Evolutionary conservation across 2,797 vertebrate genomes (phyloP).

Genomic region (Chelonia mydas): DNA sequence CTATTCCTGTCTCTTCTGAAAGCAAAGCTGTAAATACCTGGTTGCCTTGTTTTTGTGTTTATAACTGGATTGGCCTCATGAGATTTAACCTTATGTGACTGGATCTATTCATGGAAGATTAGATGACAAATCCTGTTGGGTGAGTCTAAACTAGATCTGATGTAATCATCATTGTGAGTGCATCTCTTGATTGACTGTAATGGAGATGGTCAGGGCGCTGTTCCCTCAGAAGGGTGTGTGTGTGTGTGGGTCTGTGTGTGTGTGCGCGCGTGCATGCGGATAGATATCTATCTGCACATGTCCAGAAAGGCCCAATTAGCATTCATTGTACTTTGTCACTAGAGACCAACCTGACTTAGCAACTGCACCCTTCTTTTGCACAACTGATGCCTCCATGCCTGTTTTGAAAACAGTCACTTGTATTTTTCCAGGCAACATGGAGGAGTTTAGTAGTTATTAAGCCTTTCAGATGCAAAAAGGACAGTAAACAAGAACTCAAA

Average conservation of each 20-base stretch:
- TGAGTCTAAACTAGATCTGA: slow-evolving; percentile 52
- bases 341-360: slow-evolving; percentile 59
- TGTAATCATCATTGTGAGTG: slow-evolving; percentile 32
- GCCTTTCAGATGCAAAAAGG: not conserved
- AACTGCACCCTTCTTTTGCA: slow-evolving; percentile 41
- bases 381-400: not conserved
- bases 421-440: slow-evolving; percentile 38
- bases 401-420: slow-evolving; percentile 60
- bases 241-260: slow-evolving; percentile 64
- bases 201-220: slow-evolving; percentile 45
- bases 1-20: not conserved
- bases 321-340: slow-evolving; percentile 64
- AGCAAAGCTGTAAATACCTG: not conserved
- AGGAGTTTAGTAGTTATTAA: slow-evolving; percentile 35
- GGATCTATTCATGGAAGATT: slow-evolving; percentile 34
- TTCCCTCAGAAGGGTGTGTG: slow-evolving; percentile 56
- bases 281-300: slow-evolving; percentile 34
- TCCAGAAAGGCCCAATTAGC: slow-evolving; percentile 47
- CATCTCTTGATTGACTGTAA: slow-evolving; percentile 37
- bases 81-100: slow-evolving; percentile 38
- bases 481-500: not conserved
- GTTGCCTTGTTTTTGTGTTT: not conserved
- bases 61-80: not conserved
- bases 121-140: slow-evolving; percentile 56
- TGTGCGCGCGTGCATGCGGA: slow-evolving; percentile 65